phyloP scores from a whole-genome alignment of 2,113 vertebrate genomes.

The Rhipidura dahli region DNA sequence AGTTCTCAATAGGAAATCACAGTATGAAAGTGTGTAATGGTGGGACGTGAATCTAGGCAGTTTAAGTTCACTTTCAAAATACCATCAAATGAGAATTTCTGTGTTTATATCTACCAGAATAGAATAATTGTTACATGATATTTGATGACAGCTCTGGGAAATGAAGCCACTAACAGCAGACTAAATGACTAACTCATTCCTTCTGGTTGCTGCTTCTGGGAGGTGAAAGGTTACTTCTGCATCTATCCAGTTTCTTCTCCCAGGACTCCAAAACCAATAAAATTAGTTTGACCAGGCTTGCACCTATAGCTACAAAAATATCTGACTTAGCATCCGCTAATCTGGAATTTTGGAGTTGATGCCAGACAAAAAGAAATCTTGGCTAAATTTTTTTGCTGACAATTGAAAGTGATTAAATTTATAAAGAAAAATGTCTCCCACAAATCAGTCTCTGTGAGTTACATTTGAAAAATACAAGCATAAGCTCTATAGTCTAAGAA shows the following conservation, averaged over 20 bases:
- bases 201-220: constrained; percentile 63
- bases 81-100: constrained; percentile 50
- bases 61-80: constrained; percentile 52
- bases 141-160: constrained; percentile 71
- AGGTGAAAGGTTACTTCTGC: constrained; percentile 66
- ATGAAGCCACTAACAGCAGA: constrained; percentile 38
- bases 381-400: constrained; percentile 5
- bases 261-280: constrained; percentile 56
- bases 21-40: neutral
- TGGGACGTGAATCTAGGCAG: neutral
- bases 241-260: constrained; percentile 58
- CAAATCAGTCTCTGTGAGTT: neutral
- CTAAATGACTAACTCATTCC: constrained; percentile 66
- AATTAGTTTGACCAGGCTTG: constrained; percentile 32
- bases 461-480: neutral
- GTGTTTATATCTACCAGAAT: constrained; percentile 59
- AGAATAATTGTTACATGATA: constrained; percentile 64
- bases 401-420: constrained; percentile 5
- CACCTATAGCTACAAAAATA: neutral
- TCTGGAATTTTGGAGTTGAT: neutral
- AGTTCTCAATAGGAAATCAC: constrained; percentile 14
- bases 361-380: neutral
- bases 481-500: neutral
- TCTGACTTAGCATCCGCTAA: constrained; percentile 39
- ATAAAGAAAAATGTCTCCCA: neutral